Percentiles rank a stretch among this genome's conserved stretches.
phyloP scores from a whole-genome alignment of 2,113 vertebrate species.

The Labrus mixtus region DNA sequence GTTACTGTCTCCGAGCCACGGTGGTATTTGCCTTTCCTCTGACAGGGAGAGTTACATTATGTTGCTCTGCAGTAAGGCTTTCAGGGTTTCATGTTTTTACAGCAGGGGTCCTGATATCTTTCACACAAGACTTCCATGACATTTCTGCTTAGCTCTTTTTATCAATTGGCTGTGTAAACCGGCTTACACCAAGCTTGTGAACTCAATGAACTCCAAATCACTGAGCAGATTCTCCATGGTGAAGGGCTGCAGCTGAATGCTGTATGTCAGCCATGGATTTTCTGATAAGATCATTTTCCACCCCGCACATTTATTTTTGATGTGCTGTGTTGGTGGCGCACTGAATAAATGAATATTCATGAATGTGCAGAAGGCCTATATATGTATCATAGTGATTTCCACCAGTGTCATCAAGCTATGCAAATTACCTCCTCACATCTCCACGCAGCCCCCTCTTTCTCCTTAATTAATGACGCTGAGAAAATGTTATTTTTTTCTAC shows the following conservation, averaged over 20 bases:
- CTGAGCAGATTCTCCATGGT: slow-evolving; percentile 52
- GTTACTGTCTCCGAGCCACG: slow-evolving; percentile 27
- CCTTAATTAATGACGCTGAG: slow-evolving; percentile 74
- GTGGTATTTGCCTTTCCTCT: slow-evolving; percentile 44
- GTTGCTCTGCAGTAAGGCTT: slow-evolving; percentile 28
- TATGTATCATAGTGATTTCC: slow-evolving; percentile 72
- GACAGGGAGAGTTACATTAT: slow-evolving; percentile 16
- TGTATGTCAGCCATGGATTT: slow-evolving; percentile 55
- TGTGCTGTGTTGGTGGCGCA: slow-evolving; percentile 54
- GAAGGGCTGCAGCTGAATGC: slow-evolving; percentile 33
- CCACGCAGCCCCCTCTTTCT: slow-evolving; percentile 39
- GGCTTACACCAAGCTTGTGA: slow-evolving; percentile 56
- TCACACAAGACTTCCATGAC: slow-evolving; percentile 55
- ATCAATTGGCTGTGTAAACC: slow-evolving; percentile 55
- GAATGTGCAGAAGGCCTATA: slow-evolving; percentile 47
- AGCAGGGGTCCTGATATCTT: slow-evolving; percentile 52
- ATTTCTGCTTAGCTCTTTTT: slow-evolving; percentile 63
- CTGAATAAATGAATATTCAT: slow-evolving; percentile 76
- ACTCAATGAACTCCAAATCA: slow-evolving; percentile 58
- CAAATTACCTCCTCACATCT: slow-evolving; percentile 73
- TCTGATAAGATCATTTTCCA: slow-evolving; percentile 68
- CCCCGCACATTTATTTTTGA: slow-evolving; percentile 67
- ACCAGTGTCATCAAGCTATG: slow-evolving; percentile 73
- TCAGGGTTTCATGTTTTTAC: slow-evolving; percentile 54
- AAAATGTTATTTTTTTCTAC: slow-evolving; percentile 58